These are phyloP conservation scores for Caenorhabditis parvicauda DNA, from an alignment of 2,888 invertebrate genomes.

Conservation along the genomic window DNA sequence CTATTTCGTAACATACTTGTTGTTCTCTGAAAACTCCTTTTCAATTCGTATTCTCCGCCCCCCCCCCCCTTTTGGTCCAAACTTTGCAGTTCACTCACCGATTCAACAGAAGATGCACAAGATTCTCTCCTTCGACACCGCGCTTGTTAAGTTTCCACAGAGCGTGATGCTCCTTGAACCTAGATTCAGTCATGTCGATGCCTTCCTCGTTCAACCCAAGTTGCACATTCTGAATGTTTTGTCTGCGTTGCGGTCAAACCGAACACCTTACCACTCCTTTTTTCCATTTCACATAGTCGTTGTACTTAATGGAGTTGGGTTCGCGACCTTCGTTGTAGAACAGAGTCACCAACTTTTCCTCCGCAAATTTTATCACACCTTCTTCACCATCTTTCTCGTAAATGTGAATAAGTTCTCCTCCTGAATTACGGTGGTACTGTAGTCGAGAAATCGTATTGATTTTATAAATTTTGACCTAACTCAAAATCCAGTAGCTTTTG, in stretches of 20 bases:
- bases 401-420: conserved; percentile 84
- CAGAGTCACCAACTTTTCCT: conserved; percentile 56
- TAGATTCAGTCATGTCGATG: conserved; percentile 75
- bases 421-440: conserved; percentile 24
- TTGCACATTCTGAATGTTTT: conserved; percentile 48
- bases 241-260: not conserved
- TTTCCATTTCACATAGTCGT: conserved; percentile 84
- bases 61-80: not conserved
- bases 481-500: not conserved
- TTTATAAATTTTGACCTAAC: not conserved
- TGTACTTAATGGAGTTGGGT: conserved; percentile 76
- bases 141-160: conserved; percentile 97
- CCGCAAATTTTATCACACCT: conserved; percentile 65
- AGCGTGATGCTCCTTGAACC: conserved; percentile 71
- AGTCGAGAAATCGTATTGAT: not conserved
- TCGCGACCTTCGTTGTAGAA: conserved; percentile 73
- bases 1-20: conserved; percentile 68
- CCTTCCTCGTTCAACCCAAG: conserved; percentile 79
- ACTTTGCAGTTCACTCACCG: conserved; percentile 76
- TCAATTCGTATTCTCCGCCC: not conserved
- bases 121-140: conserved; percentile 89
- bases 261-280: conserved; percentile 46
- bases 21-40: conserved; percentile 27
- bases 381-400: conserved; percentile 70
- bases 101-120: conserved; percentile 89